Evolutionary conservation across 1,140 invertebrate genomes (phyloP), one percentile per base, ranked within the genome.

Genomic region (Meteorus sp.): DNA sequence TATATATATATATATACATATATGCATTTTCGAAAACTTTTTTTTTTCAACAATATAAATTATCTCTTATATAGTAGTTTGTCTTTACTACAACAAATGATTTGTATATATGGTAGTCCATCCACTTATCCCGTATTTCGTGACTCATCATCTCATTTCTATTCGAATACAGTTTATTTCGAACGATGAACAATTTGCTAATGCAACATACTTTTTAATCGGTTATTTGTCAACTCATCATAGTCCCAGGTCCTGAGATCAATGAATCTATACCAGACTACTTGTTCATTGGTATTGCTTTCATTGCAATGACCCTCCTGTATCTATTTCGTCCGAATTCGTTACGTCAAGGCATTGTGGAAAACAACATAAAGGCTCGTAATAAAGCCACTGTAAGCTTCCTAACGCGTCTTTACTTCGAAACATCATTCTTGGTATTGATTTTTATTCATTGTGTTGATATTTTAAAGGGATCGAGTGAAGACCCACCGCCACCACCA

Each of bases 251-350:
- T 17, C 74, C 78, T n/a, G 63, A 50, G 22, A 63, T 53, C n/a
- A 33, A 61, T 17, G 64, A 66, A 59, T 44, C 61, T 48, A 68
- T 60, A 8, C 70, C 73, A 3, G 72, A 73, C 58, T 80, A 75
- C 35, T 73, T 84, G 56, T 74, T 83, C 65, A 68, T 82, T 67
- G 73, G 82, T 54, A 76, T 79, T 54, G 66, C 85, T 27, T 75
- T 83, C 35, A 83, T 79, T 74, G 67, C 83, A 2, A 62, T 83
- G 2, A 57, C 84, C 35, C 75, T 85, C 13, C 67, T 85, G 22
- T 82, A 80, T 9, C 70, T 81, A 15, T 80, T 83, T 56, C 74
- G 85, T 61, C 73, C 85, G 56, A 76, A 82, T 53, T 81, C 83
- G 27, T 59, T 74, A 35, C 80, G 77, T 35, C 64, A 77, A 23